Evolutionary conservation across 2,797 vertebrate species (phyloP), one percentile per base, ranked within the genome.

Genomic region (Manis crassicaudata): DNA sequence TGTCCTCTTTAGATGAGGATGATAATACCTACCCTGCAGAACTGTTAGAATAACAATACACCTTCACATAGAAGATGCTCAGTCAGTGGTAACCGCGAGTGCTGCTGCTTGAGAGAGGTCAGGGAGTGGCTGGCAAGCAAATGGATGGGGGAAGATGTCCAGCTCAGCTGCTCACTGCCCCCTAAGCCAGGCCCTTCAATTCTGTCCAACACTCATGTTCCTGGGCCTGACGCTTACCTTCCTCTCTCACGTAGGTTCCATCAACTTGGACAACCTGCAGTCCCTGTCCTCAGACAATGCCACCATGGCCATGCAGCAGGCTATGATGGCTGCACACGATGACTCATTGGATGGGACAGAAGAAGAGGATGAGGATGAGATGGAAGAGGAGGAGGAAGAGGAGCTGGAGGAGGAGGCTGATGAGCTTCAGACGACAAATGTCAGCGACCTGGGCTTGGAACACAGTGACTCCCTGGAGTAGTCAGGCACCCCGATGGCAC

Each of bases 291-390:
- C 99, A 2, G 99, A 99, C 98, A 99, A 99, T 0, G 99, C 99
- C 98, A 99, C 99, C 40, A 99, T 99, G 98, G 99, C 99, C 96
- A 99, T 99, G 99, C 99, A 99, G 98, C 99, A 99, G 96, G 99
- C 99, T 35, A 99, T 99, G 99, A 99, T 99, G 98, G 99, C 98
- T 0, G 99, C 98, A 76, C 99, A 99, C 0, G 99, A 99, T 1
- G 99, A 99, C 97, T 99, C 99, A 93, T 98, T 99, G 0, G 99
- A 99, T 3, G 99, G 99, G 23, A 99, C 99, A 0, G 99, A 99
- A 65, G 99, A 99, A 0, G 99, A 99, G 6, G 99, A 99, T 0
- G 99, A 99, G 1, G 99, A 99, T 0, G 99, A 99, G 62, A 99
- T 99, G n/a, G 99, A 99, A 16, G 99, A 99, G 68, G 99, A 99